phyloP scores from a whole-genome alignment of 2,888 invertebrate genomes.

The Hedya salicella region DNA sequence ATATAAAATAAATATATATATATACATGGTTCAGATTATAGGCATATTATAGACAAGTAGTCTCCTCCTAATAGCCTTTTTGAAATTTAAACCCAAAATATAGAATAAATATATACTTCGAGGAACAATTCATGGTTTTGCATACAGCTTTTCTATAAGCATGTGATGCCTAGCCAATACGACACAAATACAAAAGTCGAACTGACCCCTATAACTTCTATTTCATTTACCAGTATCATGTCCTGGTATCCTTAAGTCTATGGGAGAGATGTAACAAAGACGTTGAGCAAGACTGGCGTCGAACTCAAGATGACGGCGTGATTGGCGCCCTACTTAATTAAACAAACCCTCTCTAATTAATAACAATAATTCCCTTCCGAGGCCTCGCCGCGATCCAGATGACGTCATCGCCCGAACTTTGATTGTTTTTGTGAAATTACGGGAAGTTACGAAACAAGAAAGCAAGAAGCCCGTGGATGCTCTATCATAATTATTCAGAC shows the following conservation, averaged over 20 bases:
- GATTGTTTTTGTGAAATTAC: conserved; percentile 55
- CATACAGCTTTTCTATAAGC: no score
- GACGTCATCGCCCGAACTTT: conserved; percentile 67
- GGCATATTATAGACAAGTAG: no score
- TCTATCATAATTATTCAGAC: conserved; percentile 63
- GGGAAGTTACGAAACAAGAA: conserved; percentile 32
- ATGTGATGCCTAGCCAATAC: no score
- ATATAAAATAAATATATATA: no score
- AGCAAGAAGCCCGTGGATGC: conserved; percentile 43
- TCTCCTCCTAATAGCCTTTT: no score
- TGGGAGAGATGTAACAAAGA: conserved; percentile 77
- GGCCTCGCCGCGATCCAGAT: conserved; percentile 72
- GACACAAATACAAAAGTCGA: no score
- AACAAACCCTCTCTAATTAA: conserved; percentile 81
- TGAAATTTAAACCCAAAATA: no score
- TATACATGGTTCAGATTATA: no score
- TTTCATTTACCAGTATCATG: no score
- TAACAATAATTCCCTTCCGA: conserved; percentile 79
- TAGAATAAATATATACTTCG: no score
- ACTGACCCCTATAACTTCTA: no score
- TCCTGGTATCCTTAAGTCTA: conserved; percentile 57
- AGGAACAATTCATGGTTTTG: no score
- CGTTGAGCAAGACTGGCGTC: conserved; percentile 76
- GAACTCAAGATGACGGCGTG: conserved; percentile 74
- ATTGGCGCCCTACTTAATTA: conserved; percentile 83